Evolutionary conservation across 1,140 invertebrate species (phyloP).

Genomic region (Pseudobourletiella spinata): DNA sequence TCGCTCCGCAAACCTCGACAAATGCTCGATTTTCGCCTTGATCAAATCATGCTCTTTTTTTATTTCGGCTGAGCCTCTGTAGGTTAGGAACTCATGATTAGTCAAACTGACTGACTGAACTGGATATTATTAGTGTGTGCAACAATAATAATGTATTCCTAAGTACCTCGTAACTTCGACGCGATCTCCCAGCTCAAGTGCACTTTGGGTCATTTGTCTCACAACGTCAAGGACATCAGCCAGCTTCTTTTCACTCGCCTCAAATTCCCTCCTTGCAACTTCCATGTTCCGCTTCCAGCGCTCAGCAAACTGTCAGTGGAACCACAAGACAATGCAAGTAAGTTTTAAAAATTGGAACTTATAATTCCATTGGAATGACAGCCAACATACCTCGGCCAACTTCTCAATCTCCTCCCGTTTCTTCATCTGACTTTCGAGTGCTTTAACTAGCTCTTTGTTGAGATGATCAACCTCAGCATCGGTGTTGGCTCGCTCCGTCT

Average conservation of each 20-base stretch:
- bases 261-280: background rate
- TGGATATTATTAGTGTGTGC: background rate
- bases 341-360: no score
- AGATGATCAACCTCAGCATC: no score
- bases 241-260: background rate
- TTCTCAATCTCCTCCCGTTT: no score
- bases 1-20: background rate
- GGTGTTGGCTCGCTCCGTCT: no score
- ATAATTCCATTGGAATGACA: no score
- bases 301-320: no score
- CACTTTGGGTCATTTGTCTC: background rate
- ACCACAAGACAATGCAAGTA: no score
- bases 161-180: background rate
- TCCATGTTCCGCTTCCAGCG: background rate
- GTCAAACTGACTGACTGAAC: background rate
- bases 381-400: no score
- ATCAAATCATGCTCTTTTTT: slow-evolving; percentile 9
- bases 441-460: no score
- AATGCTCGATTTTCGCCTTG: slow-evolving; percentile 1
- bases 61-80: background rate
- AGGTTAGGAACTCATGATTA: background rate
- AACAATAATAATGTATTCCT: background rate
- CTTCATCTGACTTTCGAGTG: no score
- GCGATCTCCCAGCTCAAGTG: background rate
- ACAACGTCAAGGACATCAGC: background rate